Evolutionary conservation across 2,888 invertebrate genomes (phyloP).

Genomic region (Thereva unica): DNA sequence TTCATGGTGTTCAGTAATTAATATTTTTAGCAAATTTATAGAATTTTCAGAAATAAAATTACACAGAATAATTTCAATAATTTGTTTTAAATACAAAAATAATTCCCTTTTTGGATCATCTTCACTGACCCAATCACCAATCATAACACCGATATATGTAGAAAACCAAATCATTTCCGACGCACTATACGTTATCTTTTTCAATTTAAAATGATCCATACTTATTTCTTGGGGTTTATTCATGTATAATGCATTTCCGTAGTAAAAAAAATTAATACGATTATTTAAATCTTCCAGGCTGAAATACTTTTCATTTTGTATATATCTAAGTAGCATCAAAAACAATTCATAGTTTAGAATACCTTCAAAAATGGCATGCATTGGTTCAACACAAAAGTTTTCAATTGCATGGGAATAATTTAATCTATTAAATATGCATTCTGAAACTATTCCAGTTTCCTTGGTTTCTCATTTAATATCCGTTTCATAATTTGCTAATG

Average conservation of each 20-base stretch:
- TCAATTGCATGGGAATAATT: neutral
- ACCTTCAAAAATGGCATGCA: neutral
- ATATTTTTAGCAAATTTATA: neutral
- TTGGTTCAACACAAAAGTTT: neutral
- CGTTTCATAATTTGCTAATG: neutral
- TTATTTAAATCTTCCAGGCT: slow-evolving; percentile 1
- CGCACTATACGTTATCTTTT: neutral
- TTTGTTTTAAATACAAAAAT: slow-evolving; percentile 5
- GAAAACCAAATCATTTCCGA: slow-evolving; percentile 5
- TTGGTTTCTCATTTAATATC: neutral
- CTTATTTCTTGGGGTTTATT: slow-evolving; percentile 1
- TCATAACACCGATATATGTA: neutral
- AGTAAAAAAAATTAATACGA: neutral
- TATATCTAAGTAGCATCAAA: no score
- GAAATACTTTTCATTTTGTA: neutral
- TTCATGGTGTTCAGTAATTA: slow-evolving; percentile 18
- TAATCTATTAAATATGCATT: neutral
- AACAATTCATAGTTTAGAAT: slow-evolving; percentile 5
- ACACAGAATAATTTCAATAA: neutral
- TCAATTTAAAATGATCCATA: neutral
- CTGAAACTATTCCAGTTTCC: slow-evolving; percentile 1
- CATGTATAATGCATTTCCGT: neutral
- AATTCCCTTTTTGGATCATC: slow-evolving; percentile 10
- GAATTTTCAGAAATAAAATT: slow-evolving; percentile 2
- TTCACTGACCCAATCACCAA: slow-evolving; percentile 1